Evolutionary conservation across 2,113 vertebrate species (phyloP).

Genomic region (Atractosteus spatula): DNA sequence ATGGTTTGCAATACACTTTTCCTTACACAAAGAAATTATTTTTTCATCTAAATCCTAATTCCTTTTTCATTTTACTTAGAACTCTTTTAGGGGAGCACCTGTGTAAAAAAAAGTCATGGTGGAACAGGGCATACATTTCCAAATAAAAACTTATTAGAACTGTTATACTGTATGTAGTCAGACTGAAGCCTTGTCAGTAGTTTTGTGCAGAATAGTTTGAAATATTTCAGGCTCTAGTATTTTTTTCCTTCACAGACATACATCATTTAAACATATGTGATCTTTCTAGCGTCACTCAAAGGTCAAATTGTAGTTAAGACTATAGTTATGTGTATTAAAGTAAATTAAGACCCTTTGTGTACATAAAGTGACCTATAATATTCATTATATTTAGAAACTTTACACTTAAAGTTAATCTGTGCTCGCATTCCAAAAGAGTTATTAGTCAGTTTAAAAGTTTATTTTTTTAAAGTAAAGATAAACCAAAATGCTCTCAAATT

Average conservation of each 20-base stretch:
- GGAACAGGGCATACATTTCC: too few species aligned
- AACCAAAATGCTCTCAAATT: constrained; percentile 72
- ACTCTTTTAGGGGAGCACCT: too few species aligned
- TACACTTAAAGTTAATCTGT: constrained; percentile 54
- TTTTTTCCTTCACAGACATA: constrained; percentile 16
- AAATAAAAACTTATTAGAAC: too few species aligned
- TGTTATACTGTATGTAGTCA: neutral
- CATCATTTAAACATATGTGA: constrained; percentile 38
- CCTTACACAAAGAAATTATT: too few species aligned
- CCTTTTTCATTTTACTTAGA: too few species aligned
- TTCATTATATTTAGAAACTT: constrained; percentile 71
- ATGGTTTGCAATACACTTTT: too few species aligned
- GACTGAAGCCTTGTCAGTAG: neutral
- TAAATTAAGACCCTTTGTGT: constrained; percentile 51
- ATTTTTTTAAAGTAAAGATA: constrained; percentile 89
- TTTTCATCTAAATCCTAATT: too few species aligned
- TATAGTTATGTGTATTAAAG: constrained; percentile 51
- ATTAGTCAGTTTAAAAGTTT: constrained; percentile 92
- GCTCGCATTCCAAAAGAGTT: constrained; percentile 80
- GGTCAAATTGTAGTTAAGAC: constrained; percentile 49
- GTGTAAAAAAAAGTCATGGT: too few species aligned
- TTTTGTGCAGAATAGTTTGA: neutral
- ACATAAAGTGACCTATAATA: constrained; percentile 55
- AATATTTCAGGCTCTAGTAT: constrained; percentile 1
- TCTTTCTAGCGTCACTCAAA: constrained; percentile 39